Evolutionary conservation across 2,888 invertebrate genomes (phyloP).

Genomic region (Trichogramma evanescens): DNA sequence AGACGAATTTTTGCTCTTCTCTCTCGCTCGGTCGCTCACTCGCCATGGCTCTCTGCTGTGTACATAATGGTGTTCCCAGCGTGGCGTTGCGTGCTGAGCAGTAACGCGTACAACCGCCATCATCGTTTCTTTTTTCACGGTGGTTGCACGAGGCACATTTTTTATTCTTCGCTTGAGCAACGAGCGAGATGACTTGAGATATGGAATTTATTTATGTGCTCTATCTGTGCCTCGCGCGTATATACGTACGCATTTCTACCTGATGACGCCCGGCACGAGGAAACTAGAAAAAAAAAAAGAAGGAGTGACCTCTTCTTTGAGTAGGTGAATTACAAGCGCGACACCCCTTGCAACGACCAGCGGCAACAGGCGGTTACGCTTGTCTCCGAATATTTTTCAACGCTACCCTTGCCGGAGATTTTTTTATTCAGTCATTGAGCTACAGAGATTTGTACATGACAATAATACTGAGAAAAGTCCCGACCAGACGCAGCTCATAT

Average conservation of each 20-base stretch:
- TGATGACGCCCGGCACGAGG: too few species aligned
- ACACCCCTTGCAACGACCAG: slow-evolving; percentile 2
- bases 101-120: slow-evolving; percentile 27
- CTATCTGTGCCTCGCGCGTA: not conserved
- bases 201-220: too few species aligned
- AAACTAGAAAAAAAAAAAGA: slow-evolving; percentile 2
- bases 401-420: not conserved
- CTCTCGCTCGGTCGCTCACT: slow-evolving; percentile 20
- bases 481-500: too few species aligned
- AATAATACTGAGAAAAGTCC: too few species aligned
- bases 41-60: too few species aligned
- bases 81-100: not conserved
- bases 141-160: slow-evolving; percentile 21
- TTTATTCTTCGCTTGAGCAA: not conserved
- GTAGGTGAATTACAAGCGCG: not conserved
- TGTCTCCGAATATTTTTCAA: not conserved
- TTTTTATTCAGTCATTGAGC: not conserved
- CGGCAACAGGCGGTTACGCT: not conserved
- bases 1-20: slow-evolving; percentile 31
- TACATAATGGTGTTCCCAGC: slow-evolving; percentile 19
- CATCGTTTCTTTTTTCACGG: slow-evolving; percentile 26
- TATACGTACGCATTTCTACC: not conserved
- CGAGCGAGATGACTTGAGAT: too few species aligned
- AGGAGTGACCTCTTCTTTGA: slow-evolving; percentile 15
- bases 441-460: too few species aligned